Evolutionary conservation across 2,113 vertebrate genomes (phyloP).

Genomic region (Glaucidium brasilianum): DNA sequence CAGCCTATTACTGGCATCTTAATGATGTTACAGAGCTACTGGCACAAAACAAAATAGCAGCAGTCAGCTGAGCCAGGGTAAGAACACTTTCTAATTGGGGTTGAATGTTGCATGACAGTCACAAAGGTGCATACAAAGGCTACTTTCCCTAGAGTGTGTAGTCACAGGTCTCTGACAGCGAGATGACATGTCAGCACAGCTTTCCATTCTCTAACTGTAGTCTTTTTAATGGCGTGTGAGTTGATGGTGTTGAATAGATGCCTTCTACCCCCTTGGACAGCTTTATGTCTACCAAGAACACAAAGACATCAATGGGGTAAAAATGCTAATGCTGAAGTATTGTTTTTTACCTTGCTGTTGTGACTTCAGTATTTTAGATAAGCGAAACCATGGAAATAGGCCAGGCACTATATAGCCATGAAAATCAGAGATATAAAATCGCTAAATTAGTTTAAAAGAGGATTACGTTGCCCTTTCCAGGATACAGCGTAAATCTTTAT

Average conservation of each 20-base stretch:
- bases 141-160: background rate
- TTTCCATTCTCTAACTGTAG: background rate
- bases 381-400: background rate
- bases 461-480: conserved; percentile 30
- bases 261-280: background rate
- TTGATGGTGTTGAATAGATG: background rate
- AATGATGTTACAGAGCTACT: background rate
- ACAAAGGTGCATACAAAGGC: background rate
- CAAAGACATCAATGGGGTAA: background rate
- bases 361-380: background rate
- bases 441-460: conserved; percentile 29
- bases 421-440: background rate
- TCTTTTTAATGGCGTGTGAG: background rate
- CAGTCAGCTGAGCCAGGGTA: background rate
- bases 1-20: background rate
- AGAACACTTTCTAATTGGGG: background rate
- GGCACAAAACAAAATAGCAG: background rate
- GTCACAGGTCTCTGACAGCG: background rate
- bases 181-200: background rate
- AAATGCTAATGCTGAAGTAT: background rate
- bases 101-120: background rate
- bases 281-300: background rate
- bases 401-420: background rate
- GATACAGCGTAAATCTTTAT: conserved; percentile 2
- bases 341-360: background rate